Evolutionary conservation across 2,888 invertebrate species (phyloP), one percentile per base, ranked within the genome.

Genomic region (Horisme vitalbata): DNA sequence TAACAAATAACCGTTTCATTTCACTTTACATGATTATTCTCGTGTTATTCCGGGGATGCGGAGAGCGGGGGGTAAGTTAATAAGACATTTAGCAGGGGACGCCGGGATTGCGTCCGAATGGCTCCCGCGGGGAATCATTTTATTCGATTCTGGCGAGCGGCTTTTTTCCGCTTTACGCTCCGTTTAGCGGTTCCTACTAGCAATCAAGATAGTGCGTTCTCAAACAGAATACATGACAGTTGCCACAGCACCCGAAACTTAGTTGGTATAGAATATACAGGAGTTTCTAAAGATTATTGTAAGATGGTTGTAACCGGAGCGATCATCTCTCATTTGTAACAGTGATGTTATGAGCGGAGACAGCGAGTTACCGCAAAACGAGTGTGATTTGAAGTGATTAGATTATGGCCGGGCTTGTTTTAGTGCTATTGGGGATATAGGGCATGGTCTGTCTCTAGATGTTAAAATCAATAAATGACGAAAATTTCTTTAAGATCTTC

Each of bases 61-160:
- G 68, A 68, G 63, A 56, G 61, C 61, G 79, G 69, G 72, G 51
- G 77, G 80, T 87, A 88, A 88, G 88, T 88, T 89, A 87, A 88
- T 87, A 89, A 88, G 88, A 88, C 87, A 88, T 89, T 87, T 87
- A 88, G 90, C 87, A 79, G 83, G 87, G 84, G 87, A 83, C 84
- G 85, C 89, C 88, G 85, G 88, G 87, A 88, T 88, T 92, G 91
- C 90, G 91, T 91, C 91, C 91, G 92, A 92, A 93, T 92, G 92
- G 91, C 91, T 91, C 93, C 91, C 92, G 81, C 71, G 93, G 92
- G 93, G 92, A 93, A 93, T 93, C 92, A 92, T 92, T 92, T 92
- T 92, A 92, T 93, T 92, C 91, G 92, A 92, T 92, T 92, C 91
- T 89, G 90, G 90, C 88, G 81, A 78, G 80, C 82, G 81, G 79